Conservation (phyloP, 2,797 vertebrate genomes). For the Silurus lanzhouensis region DNA sequence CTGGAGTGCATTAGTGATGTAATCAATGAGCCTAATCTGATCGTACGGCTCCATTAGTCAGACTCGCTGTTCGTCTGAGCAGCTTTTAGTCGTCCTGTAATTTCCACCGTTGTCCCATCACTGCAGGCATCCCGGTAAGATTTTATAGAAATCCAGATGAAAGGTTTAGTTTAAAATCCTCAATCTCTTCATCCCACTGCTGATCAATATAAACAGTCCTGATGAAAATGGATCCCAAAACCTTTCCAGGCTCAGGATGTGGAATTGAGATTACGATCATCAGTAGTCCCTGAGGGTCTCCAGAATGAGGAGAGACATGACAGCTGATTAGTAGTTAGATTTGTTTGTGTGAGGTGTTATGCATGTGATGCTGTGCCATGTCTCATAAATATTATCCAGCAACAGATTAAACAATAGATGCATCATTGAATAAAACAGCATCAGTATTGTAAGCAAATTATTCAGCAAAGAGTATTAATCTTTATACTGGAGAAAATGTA, state of each 20-base stretch:
- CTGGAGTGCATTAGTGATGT: constrained; percentile 38
- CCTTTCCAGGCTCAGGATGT: constrained; percentile 7
- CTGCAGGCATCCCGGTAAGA: neutral
- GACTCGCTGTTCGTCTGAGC: constrained; percentile 34
- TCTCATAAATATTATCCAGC: neutral
- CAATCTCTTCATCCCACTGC: neutral
- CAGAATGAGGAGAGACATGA: neutral
- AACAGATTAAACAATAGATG: neutral
- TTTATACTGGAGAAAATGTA: neutral
- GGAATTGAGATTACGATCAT: neutral
- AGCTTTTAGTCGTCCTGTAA: constrained; percentile 9
- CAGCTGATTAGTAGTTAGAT: neutral
- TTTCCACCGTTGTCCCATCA: neutral
- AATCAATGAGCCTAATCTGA: constrained; percentile 55
- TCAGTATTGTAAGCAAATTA: neutral
- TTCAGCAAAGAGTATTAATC: neutral
- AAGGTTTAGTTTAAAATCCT: neutral
- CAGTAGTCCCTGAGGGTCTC: neutral
- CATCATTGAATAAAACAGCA: neutral
- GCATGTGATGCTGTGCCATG: neutral
- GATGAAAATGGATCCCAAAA: constrained; percentile 4
- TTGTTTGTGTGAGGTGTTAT: neutral
- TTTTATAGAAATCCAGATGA: constrained; percentile 17
- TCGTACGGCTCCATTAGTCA: constrained; percentile 48
- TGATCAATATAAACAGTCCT: constrained; percentile 16